Conservation (phyloP, 2,797 vertebrate genomes). For the Sebastes umbrosus region DNA sequence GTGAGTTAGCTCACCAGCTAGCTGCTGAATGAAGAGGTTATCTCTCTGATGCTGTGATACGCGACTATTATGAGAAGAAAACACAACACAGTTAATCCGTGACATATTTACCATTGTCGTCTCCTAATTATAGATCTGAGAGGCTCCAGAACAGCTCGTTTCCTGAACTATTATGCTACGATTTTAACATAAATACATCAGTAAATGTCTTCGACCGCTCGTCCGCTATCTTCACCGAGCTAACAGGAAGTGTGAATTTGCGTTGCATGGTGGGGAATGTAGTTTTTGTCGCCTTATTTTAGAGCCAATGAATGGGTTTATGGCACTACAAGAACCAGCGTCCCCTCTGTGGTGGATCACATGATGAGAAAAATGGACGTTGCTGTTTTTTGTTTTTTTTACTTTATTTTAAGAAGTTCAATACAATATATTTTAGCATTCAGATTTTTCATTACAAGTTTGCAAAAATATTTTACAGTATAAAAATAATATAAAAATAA, state of each 20-base stretch:
- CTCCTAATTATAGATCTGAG: conserved; percentile 17
- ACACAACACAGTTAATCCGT: not conserved
- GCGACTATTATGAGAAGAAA: not conserved
- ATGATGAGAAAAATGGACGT: conserved; percentile 37
- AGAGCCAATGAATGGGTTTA: fast-evolving
- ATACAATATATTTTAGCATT: too few species aligned
- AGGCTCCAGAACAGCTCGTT: conserved; percentile 34
- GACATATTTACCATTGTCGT: conserved; percentile 76
- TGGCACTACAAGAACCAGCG: conserved; percentile 73
- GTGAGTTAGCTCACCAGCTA: not conserved
- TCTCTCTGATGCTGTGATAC: too few species aligned
- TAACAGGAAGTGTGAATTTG: conserved; percentile 55
- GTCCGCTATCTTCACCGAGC: conserved; percentile 69
- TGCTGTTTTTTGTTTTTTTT: not conserved
- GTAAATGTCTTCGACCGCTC: conserved; percentile 53
- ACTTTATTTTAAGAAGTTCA: too few species aligned
- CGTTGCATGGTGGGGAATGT: conserved; percentile 66
- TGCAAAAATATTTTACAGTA: too few species aligned
- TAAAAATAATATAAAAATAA: too few species aligned
- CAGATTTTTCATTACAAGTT: too few species aligned
- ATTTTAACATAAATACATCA: conserved; percentile 58
- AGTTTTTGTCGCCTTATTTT: conserved; percentile 1
- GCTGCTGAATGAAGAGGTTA: conserved; percentile 37
- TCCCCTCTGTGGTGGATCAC: conserved; percentile 38
- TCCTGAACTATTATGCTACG: conserved; percentile 5